Conservation (phyloP, 2,888 invertebrate species). For the Xestoiulus laeticollis region DNA sequence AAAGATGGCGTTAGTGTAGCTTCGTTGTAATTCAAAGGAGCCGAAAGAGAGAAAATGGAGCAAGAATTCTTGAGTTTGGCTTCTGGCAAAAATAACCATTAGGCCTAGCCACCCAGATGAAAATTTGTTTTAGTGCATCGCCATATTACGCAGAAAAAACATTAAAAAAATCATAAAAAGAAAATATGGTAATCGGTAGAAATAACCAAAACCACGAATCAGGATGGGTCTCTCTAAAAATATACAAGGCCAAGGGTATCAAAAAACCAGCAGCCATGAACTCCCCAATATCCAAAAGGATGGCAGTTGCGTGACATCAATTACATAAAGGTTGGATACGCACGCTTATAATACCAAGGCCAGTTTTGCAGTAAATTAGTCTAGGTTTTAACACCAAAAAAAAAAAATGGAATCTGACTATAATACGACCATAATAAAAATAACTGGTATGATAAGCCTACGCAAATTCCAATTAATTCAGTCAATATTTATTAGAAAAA, state of each 20-base stretch:
- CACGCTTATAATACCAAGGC: neutral
- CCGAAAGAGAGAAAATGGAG: slow-evolving; percentile 6
- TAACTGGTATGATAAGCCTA: neutral
- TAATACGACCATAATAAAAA: neutral
- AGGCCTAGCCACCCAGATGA: neutral
- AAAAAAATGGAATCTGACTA: neutral
- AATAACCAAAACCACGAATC: neutral
- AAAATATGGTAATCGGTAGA: slow-evolving; percentile 1
- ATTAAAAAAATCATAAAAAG: neutral
- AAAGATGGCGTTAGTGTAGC: neutral
- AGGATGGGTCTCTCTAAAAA: neutral
- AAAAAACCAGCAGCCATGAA: neutral
- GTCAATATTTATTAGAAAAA: neutral
- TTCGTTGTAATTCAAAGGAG: neutral
- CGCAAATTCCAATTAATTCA: neutral
- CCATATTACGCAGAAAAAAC: neutral
- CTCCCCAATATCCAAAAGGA: neutral
- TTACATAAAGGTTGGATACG: neutral
- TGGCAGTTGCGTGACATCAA: neutral
- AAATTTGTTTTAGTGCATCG: slow-evolving; percentile 1
- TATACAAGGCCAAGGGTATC: neutral
- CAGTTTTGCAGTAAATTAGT: neutral
- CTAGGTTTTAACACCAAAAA: neutral
- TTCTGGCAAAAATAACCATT: slow-evolving; percentile 15
- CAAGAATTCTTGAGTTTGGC: neutral